Evolutionary conservation across 2,113 vertebrate genomes (phyloP).

Genomic region (Zosterops pallidus): DNA sequence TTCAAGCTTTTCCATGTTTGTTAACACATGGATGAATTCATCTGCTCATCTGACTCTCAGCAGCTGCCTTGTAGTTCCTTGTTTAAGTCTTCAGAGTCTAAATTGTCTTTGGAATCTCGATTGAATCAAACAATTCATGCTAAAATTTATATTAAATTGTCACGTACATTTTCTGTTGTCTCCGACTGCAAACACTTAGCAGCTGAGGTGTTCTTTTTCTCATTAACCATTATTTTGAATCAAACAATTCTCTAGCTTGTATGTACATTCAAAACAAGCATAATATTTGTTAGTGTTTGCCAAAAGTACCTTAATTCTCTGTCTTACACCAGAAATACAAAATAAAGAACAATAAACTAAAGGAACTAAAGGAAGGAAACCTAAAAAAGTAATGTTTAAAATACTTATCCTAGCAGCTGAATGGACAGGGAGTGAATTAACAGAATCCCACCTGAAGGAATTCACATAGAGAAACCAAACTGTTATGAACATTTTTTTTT

Average conservation of each 20-base stretch:
- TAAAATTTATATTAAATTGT: background rate
- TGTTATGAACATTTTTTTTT: background rate
- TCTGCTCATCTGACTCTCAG: background rate
- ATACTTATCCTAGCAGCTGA: background rate
- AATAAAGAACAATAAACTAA: background rate
- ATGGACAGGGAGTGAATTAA: background rate
- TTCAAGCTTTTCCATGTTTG: background rate
- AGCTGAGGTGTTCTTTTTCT: background rate
- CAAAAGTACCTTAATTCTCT: background rate
- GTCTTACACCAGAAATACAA: background rate
- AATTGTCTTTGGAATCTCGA: background rate
- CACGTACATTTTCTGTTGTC: background rate
- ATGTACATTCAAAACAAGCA: background rate
- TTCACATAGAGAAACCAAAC: background rate
- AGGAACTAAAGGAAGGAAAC: background rate
- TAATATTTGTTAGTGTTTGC: background rate
- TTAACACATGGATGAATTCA: rapidly evolving
- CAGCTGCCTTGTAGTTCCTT: background rate
- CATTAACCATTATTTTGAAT: background rate
- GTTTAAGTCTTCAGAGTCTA: background rate
- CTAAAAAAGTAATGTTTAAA: background rate
- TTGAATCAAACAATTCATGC: background rate
- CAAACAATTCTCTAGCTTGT: background rate
- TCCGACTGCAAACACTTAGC: background rate
- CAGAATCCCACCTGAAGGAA: background rate